Evolutionary conservation across 2,797 vertebrate genomes (phyloP).

Genomic region (Apodemus agrarius): DNA sequence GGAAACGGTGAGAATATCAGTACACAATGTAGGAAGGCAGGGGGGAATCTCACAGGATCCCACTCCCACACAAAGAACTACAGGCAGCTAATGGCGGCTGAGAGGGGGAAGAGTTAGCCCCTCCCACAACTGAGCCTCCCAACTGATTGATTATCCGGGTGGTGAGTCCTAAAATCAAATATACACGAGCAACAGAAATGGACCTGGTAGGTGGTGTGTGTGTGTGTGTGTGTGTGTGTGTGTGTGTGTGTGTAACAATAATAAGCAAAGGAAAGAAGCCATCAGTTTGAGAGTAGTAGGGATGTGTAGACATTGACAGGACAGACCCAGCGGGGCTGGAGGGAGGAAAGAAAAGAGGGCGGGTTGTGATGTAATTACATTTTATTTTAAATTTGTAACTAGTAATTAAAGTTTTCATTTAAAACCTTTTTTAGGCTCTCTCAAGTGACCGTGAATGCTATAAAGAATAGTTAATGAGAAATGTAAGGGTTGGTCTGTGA

Average conservation of each 20-base stretch:
- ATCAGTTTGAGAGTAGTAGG: background rate
- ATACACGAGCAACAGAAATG: background rate
- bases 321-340: background rate
- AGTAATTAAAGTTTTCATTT: background rate
- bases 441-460: background rate
- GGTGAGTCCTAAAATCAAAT: background rate
- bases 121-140: background rate
- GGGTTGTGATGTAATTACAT: background rate
- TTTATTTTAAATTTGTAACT: background rate
- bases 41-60: background rate
- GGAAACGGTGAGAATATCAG: background rate
- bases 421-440: background rate
- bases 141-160: background rate
- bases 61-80: background rate
- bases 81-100: background rate
- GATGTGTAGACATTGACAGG: background rate
- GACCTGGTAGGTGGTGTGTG: background rate
- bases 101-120: background rate
- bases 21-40: background rate
- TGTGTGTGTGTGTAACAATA: background rate
- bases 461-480: background rate
- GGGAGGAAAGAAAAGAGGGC: background rate
- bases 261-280: background rate
- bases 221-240: background rate
- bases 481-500: background rate